A percentile compares a stretch with the other conserved stretches of the same genome.
phyloP scores from a whole-genome alignment of 2,888 invertebrate species.

The Zeuzera pyrina region DNA sequence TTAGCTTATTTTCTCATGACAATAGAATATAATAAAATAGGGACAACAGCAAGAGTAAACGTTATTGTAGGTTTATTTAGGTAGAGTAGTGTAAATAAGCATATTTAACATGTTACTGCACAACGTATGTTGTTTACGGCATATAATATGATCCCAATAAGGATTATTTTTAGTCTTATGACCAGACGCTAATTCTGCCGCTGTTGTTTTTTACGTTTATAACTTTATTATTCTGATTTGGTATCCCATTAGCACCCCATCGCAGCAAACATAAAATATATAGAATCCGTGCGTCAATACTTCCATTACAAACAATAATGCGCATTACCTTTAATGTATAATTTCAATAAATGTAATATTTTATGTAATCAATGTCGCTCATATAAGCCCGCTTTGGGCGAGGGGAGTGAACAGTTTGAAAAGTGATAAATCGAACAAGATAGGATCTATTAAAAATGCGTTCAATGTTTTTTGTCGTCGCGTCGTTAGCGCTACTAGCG shows the following conservation, averaged over 20 bases:
- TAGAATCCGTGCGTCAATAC: conserved; percentile 46
- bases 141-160: conserved; percentile 16
- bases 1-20: no score
- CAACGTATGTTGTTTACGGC: no score
- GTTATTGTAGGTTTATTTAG: no score
- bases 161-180: conserved; percentile 21
- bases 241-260: conserved; percentile 37
- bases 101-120: no score
- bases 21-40: no score
- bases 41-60: no score
- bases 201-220: conserved; percentile 42
- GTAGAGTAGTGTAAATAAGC: no score
- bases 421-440: conserved; percentile 38
- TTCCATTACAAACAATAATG: conserved; percentile 41
- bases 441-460: conserved; percentile 60
- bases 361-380: conserved; percentile 39
- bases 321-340: conserved; percentile 38
- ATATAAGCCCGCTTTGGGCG: conserved; percentile 32
- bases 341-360: conserved; percentile 44
- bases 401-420: conserved; percentile 10
- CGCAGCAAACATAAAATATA: conserved; percentile 37
- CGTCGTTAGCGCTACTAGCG: conserved; percentile 55
- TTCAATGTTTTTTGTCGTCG: conserved; percentile 56
- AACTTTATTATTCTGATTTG: conserved; percentile 32
- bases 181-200: conserved; percentile 27